Conservation (phyloP, 1,140 invertebrate species). For the Drosophila tani region DNA sequence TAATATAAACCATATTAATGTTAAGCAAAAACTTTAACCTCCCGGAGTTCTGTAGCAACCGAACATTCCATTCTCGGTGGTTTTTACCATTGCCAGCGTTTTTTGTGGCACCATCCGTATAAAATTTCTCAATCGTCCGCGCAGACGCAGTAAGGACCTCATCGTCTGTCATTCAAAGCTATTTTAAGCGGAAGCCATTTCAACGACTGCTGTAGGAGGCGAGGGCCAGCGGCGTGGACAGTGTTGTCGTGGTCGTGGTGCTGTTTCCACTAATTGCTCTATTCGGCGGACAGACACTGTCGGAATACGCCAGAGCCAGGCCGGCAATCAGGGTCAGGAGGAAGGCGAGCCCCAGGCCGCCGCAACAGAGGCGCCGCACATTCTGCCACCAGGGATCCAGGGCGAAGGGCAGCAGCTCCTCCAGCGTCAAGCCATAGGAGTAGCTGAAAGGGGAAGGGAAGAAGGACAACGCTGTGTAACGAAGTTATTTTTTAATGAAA, state of each 20-base stretch:
- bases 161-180: no score
- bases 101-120: no score
- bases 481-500: slow-evolving; percentile 81
- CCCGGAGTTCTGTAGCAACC: no score
- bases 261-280: slow-evolving; percentile 36
- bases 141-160: background rate
- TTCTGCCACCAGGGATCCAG: slow-evolving; percentile 79
- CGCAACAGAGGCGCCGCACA: slow-evolving; percentile 62
- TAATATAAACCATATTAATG: no score
- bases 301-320: slow-evolving; percentile 54
- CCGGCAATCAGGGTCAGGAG: slow-evolving; percentile 68
- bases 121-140: background rate
- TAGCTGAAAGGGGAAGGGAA: slow-evolving; percentile 34
- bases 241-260: slow-evolving; percentile 1
- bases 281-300: slow-evolving; percentile 33
- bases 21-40: no score
- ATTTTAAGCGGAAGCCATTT: background rate
- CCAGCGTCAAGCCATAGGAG: slow-evolving; percentile 63
- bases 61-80: no score
- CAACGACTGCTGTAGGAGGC: slow-evolving; percentile 32
- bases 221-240: slow-evolving; percentile 35
- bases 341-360: slow-evolving; percentile 62
- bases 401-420: slow-evolving; percentile 72
- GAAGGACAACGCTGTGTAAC: slow-evolving; percentile 31
- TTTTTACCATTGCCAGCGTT: no score